Base-by-base conservation (phyloP, 2,888 invertebrate genomes). In the Tetheella fluctuosa region DNA sequence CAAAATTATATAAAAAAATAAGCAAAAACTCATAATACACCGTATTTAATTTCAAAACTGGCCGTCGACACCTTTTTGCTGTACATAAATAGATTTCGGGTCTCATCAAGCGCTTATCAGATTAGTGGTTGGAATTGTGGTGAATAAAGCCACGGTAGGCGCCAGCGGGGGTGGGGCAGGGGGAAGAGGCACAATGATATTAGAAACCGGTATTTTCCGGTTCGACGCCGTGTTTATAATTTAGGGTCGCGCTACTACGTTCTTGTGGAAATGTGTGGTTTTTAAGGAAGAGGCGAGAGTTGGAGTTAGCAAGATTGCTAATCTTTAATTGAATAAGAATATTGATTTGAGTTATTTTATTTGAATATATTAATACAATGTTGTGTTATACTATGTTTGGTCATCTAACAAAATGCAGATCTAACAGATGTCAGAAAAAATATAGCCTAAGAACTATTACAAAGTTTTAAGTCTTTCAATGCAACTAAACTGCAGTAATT, bases 71-170 rank as follows among this genome's bases (percentile, higher is more conserved):
- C 74, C 71, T 80, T 79, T 76, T 77, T 73, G 75, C 68, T 64
- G 59, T 68, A 65, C 71, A 73, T 71, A 78, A 79, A 81, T 71
- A 70, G 75, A 79, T 81, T 77, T 66, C 65, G 70, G 64, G 67
- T 70, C 76, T 82, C 83, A 79, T 83, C 79, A 82, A 73, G 70
- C 70, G 76, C 83, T 83, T 84, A 85, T 83, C 80, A 80, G 84
- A 85, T 85, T 85, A 81, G 74, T 70, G 74, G 70, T 74, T 71
- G 69, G 76, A 75, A 76, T 73, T 78, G 77, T 74, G 79, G 78
- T 74, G 73, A 73, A 63, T 62, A 57, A 62, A 68, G 71, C 67
- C 70, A 52, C 61, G 67, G 73, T 64, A 61, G 68, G 70, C 64
- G 69, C 67, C 70, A 66, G 71, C 68, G 57, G 57, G 59, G 57